phyloP scores from a whole-genome alignment of 1,140 invertebrate species.

The Polyergus mexicanus region DNA sequence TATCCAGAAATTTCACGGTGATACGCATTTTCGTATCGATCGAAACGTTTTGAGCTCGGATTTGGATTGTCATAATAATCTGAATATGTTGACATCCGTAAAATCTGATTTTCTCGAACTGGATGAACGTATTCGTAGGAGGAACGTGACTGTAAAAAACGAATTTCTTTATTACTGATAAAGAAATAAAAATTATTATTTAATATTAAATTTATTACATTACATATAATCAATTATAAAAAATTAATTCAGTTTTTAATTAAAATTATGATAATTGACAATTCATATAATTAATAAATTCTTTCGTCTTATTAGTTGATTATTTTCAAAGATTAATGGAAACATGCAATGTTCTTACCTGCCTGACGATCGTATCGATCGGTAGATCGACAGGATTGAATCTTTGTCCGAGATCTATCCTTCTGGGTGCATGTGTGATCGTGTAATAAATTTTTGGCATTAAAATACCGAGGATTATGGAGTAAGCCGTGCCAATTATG shows the following conservation, averaged over 20 bases:
- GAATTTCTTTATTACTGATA: neutral
- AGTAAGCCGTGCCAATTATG: slow-evolving; percentile 85
- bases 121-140: slow-evolving; percentile 81
- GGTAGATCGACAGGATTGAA: slow-evolving; percentile 75
- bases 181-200: neutral
- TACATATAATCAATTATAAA: neutral
- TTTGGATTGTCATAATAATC: slow-evolving; percentile 83
- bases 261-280: neutral
- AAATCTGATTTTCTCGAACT: slow-evolving; percentile 55
- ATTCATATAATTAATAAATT: neutral
- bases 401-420: slow-evolving; percentile 76
- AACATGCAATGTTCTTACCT: slow-evolving; percentile 73
- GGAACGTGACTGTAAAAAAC: slow-evolving; percentile 69
- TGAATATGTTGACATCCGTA: slow-evolving; percentile 63
- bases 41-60: slow-evolving; percentile 67
- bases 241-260: neutral
- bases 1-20: slow-evolving; percentile 73
- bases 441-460: slow-evolving; percentile 89
- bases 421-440: slow-evolving; percentile 82
- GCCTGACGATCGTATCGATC: slow-evolving; percentile 78
- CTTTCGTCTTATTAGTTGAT: neutral
- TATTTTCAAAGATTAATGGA: slow-evolving; percentile 16
- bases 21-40: slow-evolving; percentile 62
- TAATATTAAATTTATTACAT: neutral
- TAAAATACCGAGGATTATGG: slow-evolving; percentile 87